Conservation (phyloP, 2,797 vertebrate genomes). For the Coregonus suidteri region DNA sequence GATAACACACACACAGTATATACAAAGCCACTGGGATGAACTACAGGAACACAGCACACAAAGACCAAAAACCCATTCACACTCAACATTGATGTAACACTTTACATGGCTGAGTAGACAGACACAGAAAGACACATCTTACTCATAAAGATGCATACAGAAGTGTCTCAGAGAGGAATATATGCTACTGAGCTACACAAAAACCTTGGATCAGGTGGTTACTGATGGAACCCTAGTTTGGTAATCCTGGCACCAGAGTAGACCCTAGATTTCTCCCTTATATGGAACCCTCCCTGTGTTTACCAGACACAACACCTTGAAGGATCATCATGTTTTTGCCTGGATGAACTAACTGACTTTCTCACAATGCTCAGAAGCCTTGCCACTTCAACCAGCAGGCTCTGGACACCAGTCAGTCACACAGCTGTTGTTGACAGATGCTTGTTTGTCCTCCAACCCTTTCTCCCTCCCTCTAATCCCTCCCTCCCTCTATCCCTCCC, state of each 20-base stretch:
- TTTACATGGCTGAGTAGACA: background rate
- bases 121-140: background rate
- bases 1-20: background rate
- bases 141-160: background rate
- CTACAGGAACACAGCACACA: background rate
- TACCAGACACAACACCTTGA: background rate
- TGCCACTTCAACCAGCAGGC: background rate
- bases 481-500: background rate
- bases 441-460: background rate
- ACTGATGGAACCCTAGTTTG: no score
- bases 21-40: background rate
- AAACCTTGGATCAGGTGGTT: no score
- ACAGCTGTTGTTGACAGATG: conserved; percentile 16
- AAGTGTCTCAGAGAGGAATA: no score
- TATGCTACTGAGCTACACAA: no score
- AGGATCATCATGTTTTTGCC: background rate
- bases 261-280: no score
- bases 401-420: background rate
- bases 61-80: background rate
- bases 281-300: background rate
- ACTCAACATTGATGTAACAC: background rate
- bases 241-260: no score
- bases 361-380: background rate
- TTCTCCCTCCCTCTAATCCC: background rate
- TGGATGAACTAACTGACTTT: background rate